Evolutionary conservation across 2,113 vertebrate species (phyloP).

Genomic region (Aramus guarauna): DNA sequence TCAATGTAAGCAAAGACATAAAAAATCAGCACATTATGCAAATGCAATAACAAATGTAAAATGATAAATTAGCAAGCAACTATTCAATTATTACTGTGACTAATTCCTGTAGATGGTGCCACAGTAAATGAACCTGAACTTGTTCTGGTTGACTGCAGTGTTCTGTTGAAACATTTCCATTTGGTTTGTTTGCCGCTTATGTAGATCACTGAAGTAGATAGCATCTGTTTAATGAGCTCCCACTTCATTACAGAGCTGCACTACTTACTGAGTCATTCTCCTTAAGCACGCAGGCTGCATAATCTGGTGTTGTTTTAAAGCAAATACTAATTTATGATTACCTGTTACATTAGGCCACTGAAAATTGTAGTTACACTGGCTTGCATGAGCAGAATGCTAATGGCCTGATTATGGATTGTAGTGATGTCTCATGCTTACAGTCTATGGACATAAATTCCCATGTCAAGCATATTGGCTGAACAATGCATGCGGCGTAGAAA

Average conservation of each 20-base stretch:
- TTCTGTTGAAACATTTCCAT: conserved; percentile 73
- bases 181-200: conserved; percentile 69
- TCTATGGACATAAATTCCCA: conserved; percentile 63
- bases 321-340: conserved; percentile 86
- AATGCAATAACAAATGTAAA: conserved; percentile 73
- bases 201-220: conserved; percentile 67
- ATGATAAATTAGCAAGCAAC: conserved; percentile 76
- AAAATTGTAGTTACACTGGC: conserved; percentile 75
- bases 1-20: conserved; percentile 48
- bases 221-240: conserved; percentile 79
- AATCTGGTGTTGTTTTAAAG: conserved; percentile 76
- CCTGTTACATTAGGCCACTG: conserved; percentile 80
- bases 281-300: conserved; percentile 68
- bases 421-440: conserved; percentile 51
- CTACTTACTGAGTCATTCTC: conserved; percentile 67
- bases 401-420: conserved; percentile 66
- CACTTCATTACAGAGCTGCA: conserved; percentile 71
- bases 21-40: conserved; percentile 62
- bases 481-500: conserved; percentile 22
- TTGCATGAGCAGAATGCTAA: conserved; percentile 73
- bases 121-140: conserved; percentile 76
- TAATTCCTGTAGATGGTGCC: conserved; percentile 74
- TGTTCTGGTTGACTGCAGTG: conserved; percentile 74
- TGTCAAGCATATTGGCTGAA: conserved; percentile 41
- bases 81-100: conserved; percentile 77